Evolutionary conservation across 2,113 vertebrate species (phyloP).

Genomic region (Colossoma macropomum): DNA sequence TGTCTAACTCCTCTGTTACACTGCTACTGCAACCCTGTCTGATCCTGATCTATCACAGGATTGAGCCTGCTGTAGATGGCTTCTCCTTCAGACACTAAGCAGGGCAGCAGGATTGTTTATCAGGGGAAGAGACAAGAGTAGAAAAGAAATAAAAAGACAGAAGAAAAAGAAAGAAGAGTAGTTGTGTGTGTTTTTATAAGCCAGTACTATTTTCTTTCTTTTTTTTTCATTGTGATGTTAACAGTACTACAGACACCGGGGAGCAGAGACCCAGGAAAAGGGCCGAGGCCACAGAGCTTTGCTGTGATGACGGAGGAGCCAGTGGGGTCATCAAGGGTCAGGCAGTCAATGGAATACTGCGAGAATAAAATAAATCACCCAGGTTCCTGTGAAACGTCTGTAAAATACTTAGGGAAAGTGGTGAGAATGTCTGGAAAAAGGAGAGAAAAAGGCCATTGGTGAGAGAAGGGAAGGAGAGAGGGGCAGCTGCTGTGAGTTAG

Average conservation of each 20-base stretch:
- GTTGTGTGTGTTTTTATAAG: slow-evolving; percentile 23
- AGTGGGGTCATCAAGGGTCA: slow-evolving; percentile 44
- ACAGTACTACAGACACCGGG: slow-evolving; percentile 13
- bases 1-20: slow-evolving; percentile 21
- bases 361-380: slow-evolving; percentile 60
- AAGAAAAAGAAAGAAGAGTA: background rate
- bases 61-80: background rate
- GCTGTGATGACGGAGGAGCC: slow-evolving; percentile 39
- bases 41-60: slow-evolving; percentile 35
- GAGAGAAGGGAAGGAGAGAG: slow-evolving; percentile 27
- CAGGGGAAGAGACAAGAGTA: background rate
- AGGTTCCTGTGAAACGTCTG: slow-evolving; percentile 52
- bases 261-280: slow-evolving; percentile 24
- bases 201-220: slow-evolving; percentile 29
- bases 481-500: slow-evolving; percentile 65
- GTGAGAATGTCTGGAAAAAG: slow-evolving; percentile 58
- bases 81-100: slow-evolving; percentile 14
- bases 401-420: slow-evolving; percentile 53
- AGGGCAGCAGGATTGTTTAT: slow-evolving; percentile 37
- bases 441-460: slow-evolving; percentile 14
- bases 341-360: slow-evolving; percentile 56
- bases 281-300: slow-evolving; percentile 46
- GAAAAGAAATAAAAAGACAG: background rate
- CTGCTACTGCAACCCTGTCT: background rate
- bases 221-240: slow-evolving; percentile 40